A percentile compares a stretch with the other conserved stretches of the same genome.
Evolutionary conservation across 2,113 vertebrate species (phyloP).

Genomic region (Canis aureus): DNA sequence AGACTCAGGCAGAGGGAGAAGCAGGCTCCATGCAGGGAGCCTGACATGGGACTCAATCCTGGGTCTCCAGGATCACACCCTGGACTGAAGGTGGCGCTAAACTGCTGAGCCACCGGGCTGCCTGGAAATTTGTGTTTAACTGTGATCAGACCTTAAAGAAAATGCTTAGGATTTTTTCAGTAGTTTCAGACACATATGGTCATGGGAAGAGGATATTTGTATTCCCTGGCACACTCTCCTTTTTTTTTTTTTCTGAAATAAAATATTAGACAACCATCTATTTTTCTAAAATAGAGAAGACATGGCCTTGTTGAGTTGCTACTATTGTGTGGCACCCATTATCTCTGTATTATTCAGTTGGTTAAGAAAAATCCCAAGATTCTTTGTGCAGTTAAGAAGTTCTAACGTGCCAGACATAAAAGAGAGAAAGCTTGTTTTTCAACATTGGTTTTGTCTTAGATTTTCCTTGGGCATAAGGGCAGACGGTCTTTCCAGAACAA

Average conservation of each 20-base stretch:
- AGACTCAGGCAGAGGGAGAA: too few species aligned
- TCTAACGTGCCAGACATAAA: constrained; percentile 9
- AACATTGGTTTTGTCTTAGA: constrained; percentile 55
- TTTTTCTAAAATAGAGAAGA: not conserved
- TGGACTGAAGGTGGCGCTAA: too few species aligned
- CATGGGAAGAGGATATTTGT: not conserved
- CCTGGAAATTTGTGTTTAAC: not conserved
- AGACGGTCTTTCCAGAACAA: not conserved
- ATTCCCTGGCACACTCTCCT: not conserved
- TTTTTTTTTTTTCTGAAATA: not conserved
- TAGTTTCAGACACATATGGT: not conserved
- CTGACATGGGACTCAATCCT: too few species aligned
- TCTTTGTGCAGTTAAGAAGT: not conserved
- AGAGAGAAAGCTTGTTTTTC: constrained; percentile 41
- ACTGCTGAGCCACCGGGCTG: too few species aligned
- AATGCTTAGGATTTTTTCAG: not conserved
- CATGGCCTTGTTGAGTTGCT: not conserved
- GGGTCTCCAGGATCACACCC: too few species aligned
- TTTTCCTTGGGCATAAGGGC: constrained; percentile 2
- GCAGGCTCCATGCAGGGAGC: too few species aligned
- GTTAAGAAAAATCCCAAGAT: not conserved
- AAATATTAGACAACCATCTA: not conserved
- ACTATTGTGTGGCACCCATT: not conserved
- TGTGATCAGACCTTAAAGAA: constrained; percentile 5
- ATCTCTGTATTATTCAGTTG: not conserved